Evolutionary conservation across 2,888 invertebrate genomes (phyloP).

Genomic region (Diadegma fenestrale): DNA sequence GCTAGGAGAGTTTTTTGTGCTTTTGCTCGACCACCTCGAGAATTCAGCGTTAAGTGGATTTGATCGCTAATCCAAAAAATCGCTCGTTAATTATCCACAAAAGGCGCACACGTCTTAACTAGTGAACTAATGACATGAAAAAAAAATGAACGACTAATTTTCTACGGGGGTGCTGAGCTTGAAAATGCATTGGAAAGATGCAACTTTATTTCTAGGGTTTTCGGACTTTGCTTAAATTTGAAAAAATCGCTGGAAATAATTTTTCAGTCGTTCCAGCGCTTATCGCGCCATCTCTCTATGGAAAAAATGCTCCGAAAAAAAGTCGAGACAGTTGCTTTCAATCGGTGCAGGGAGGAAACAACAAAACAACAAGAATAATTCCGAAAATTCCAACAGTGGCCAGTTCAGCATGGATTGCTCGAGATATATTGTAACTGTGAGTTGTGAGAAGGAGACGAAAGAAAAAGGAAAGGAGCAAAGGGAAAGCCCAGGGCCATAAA

Average conservation of each 20-base stretch:
- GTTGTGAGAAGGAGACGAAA: constrained; percentile 30
- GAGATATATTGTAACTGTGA: constrained; percentile 29
- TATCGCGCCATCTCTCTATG: too few relatives aligned
- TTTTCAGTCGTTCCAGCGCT: neutral
- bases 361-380: neutral
- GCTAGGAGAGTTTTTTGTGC: neutral
- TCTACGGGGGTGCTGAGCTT: neutral
- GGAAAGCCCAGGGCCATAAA: constrained; percentile 64
- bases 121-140: neutral
- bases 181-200: too few relatives aligned
- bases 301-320: too few relatives aligned
- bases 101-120: constrained; percentile 23
- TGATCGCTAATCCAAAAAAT: too few relatives aligned
- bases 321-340: too few relatives aligned
- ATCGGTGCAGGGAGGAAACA: neutral
- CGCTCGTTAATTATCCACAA: constrained; percentile 39
- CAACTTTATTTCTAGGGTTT: too few relatives aligned
- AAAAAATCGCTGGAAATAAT: neutral
- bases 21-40: neutral
- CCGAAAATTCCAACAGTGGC: neutral
- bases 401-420: neutral
- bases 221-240: neutral
- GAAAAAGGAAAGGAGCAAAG: constrained; percentile 46
- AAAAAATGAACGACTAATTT: neutral
- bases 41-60: neutral